These are phyloP conservation scores for Protodeltote pygarga DNA, from an alignment of 2,888 invertebrate genomes.

Conservation along the genomic window DNA sequence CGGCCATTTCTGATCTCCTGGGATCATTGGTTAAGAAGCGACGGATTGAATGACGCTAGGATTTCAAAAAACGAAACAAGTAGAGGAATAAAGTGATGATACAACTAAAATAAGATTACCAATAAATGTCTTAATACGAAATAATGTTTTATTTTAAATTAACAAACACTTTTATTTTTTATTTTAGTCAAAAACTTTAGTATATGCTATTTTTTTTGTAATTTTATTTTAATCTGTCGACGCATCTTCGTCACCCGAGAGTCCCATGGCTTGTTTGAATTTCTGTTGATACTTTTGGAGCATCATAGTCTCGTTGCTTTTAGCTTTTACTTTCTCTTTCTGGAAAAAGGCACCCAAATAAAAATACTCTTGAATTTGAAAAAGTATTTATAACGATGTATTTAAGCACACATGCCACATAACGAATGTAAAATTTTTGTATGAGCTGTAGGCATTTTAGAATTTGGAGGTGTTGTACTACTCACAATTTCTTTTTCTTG, in stretches of 20 bases:
- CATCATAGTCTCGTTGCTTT: constrained; percentile 62
- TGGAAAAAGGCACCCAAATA: constrained; percentile 54
- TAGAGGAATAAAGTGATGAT: not conserved
- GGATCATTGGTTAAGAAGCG: constrained; percentile 94
- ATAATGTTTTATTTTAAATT: constrained; percentile 54
- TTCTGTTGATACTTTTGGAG: constrained; percentile 73
- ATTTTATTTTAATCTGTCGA: constrained; percentile 70
- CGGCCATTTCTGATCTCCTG: constrained; percentile 93
- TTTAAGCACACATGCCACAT: constrained; percentile 30
- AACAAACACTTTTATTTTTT: constrained; percentile 32
- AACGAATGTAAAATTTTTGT: constrained; percentile 28
- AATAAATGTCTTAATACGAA: constrained; percentile 35
- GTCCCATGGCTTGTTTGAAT: constrained; percentile 79
- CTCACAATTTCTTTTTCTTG: constrained; percentile 81
- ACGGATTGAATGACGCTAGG: constrained; percentile 88
- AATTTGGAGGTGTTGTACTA: constrained; percentile 35
- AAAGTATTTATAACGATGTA: constrained; percentile 8
- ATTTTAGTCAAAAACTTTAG: constrained; percentile 50
- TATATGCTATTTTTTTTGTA: constrained; percentile 53
- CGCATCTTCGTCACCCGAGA: constrained; percentile 77
- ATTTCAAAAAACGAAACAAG: not conserved
- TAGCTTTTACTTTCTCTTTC: constrained; percentile 78
- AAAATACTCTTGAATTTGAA: constrained; percentile 24
- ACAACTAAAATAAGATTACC: constrained; percentile 25
- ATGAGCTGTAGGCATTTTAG: constrained; percentile 1